These are phyloP conservation scores for Stenodera caucasica DNA, from an alignment of 2,888 invertebrate species.

Conservation along the genomic window DNA sequence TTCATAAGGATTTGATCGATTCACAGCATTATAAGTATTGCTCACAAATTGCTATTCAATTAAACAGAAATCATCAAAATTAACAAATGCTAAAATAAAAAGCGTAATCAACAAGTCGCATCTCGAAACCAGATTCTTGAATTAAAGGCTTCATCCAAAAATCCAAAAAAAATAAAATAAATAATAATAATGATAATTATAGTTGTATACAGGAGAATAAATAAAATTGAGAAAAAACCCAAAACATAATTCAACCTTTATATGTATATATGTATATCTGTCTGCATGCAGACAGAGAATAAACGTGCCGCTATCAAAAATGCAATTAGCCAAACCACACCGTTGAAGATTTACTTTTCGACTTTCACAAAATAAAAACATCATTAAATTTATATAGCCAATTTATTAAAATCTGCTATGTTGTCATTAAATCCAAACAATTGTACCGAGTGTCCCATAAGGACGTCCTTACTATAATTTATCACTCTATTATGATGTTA, in stretches of 20 bases:
- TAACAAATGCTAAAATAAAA: too few species aligned
- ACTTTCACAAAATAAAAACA: too few species aligned
- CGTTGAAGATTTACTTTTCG: neutral
- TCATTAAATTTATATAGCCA: too few species aligned
- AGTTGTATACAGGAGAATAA: neutral
- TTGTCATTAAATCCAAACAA: too few species aligned
- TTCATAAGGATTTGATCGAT: constrained; percentile 43
- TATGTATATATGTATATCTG: too few species aligned
- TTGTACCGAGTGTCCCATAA: too few species aligned
- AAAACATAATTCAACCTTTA: constrained; percentile 1
- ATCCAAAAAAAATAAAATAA: neutral
- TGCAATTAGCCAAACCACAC: constrained; percentile 14
- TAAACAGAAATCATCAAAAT: too few species aligned
- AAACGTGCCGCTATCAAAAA: constrained; percentile 22
- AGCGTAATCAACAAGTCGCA: constrained; percentile 13
- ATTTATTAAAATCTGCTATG: neutral
- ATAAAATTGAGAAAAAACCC: neutral
- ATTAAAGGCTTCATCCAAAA: neutral
- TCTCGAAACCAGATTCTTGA: constrained; percentile 20
- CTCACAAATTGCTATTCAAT: constrained; percentile 20
- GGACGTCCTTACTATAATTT: too few species aligned
- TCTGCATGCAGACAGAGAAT: neutral
- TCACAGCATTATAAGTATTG: constrained; percentile 34
- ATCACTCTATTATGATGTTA: too few species aligned
- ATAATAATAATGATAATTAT: neutral